Evolutionary conservation across 2,888 invertebrate genomes (phyloP), one percentile per base, ranked within the genome.

Genomic region (Choristoneura rosaceana): DNA sequence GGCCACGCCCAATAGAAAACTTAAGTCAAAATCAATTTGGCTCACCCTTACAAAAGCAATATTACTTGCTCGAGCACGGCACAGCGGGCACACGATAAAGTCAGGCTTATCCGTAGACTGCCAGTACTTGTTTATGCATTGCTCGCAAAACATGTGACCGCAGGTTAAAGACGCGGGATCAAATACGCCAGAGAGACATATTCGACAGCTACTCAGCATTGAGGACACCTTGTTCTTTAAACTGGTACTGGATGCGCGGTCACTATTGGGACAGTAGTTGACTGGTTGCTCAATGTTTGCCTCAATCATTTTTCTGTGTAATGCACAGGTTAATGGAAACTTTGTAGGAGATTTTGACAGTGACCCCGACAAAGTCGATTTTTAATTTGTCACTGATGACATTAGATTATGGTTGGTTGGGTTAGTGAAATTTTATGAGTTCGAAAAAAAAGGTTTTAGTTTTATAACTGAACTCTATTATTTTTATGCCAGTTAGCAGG

Each of bases 101-200:
- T 83, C 83, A 0, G 86, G 86, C 59, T 84, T 85, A 9, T 87
- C 81, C 34, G 78, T 81, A 4, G 81, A 75, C 5, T 84, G 81
- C 86, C 90, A 88, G 74, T 89, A 90, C 52, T 79, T 79, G 34
- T 81, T 76, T 12, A 90, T 74, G 74, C 91, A 91, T 9, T 73
- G 76, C 75, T 88, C 86, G 69, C 92, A 92, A 76, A 90, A 92
- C 65, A 80, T 82, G 76, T 92, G 92, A 1, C 90, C 90, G 75
- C 91, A 92, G 2, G 84, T 82, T 47, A 91, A 76, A 0, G 76
- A 75, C 1, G 87, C 87, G 0, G 89, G 87, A 25, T 85, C 80
- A 17, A 81, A 75, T 9, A 89, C 81, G 4, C 80, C 76, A 0
- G 90, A 89, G 41, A 92, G 74, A 68, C 92, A 92, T 68, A 92